phyloP scores from a whole-genome alignment of 1,140 invertebrate genomes.

The Apolygus lucorum region DNA sequence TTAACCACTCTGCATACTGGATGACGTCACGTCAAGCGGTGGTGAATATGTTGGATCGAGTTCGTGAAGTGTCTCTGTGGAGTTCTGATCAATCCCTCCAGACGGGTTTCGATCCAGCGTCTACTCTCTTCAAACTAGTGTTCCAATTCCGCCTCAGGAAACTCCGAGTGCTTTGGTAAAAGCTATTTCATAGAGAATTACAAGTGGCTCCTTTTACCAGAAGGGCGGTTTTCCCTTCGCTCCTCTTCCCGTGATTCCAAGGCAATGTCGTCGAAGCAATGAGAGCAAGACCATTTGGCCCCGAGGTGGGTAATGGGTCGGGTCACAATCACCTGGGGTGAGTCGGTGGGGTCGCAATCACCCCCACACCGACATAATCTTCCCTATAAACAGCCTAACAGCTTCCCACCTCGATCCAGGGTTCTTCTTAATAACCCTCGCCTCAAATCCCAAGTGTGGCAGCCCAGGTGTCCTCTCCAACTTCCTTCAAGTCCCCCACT shows the following conservation, averaged over 20 bases:
- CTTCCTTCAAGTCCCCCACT: too few species aligned
- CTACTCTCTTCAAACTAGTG: too few species aligned
- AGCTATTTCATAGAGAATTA: not conserved
- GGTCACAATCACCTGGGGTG: not conserved
- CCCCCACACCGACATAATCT: not conserved
- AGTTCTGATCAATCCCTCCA: too few species aligned
- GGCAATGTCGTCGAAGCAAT: constrained; percentile 11
- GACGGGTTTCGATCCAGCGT: too few species aligned
- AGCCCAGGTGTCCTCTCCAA: too few species aligned
- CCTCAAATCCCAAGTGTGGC: too few species aligned
- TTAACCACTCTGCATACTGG: too few species aligned
- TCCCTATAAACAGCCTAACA: not conserved
- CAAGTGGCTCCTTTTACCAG: constrained; percentile 9
- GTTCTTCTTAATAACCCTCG: not conserved
- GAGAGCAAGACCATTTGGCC: constrained; percentile 1
- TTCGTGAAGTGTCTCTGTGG: too few species aligned
- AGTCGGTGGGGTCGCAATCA: not conserved
- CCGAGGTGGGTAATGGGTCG: not conserved
- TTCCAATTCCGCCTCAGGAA: not conserved
- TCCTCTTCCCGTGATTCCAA: not conserved
- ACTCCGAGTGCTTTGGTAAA: not conserved
- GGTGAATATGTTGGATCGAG: too few species aligned
- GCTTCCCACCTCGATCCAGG: not conserved
- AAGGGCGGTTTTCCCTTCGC: not conserved
- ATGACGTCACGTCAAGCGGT: too few species aligned